Evolutionary conservation across 2,888 invertebrate genomes (phyloP), one percentile per base, ranked within the genome.

Genomic region (Spialia ferax): DNA sequence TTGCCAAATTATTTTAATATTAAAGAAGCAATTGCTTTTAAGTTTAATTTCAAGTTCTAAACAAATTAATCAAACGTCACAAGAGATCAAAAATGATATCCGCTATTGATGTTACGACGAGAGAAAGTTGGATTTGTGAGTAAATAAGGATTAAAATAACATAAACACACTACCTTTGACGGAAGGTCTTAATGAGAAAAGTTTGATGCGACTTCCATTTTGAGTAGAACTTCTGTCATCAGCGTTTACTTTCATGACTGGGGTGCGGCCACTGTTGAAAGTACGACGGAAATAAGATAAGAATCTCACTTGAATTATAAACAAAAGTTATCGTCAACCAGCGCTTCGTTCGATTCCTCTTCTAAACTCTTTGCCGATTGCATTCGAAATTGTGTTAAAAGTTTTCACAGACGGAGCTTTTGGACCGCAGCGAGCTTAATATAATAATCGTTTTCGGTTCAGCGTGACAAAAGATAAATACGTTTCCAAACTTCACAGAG

Each of bases 141-240:
- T 80, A 84, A 88, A 86, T 78, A 75, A 75, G 73, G 86, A 86
- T 89, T 87, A 87, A 91, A 91, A 91, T 91, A 90, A 89, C 84
- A 87, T 90, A 91, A 91, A 89, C 87, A 78, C 77, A 78, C 77
- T 73, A 91, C 91, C 91, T 91, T 91, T 90, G 88, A 91, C 85
- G 88, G 86, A 83, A 87, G 87, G 81, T 85, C 87, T 93, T 93
- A 92, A 93, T 93, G 93, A 92, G 91, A 93, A 93, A 93, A 93
- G 87, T 93, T 93, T 85, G 85, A 89, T 90, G 84, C 88, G 86
- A 89, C 90, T 91, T 88, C 86, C 87, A 88, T 90, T 91, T 89
- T 86, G 74, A 91, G 86, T 88, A 84, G 83, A 92, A 92, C 85
- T 91, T 91, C 88, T 90, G 87, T 91, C 90, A 89, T 91, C 91